These are phyloP conservation scores for Plusia festucae DNA, from an alignment of 2,888 invertebrate genomes.

Conservation along the genomic window DNA sequence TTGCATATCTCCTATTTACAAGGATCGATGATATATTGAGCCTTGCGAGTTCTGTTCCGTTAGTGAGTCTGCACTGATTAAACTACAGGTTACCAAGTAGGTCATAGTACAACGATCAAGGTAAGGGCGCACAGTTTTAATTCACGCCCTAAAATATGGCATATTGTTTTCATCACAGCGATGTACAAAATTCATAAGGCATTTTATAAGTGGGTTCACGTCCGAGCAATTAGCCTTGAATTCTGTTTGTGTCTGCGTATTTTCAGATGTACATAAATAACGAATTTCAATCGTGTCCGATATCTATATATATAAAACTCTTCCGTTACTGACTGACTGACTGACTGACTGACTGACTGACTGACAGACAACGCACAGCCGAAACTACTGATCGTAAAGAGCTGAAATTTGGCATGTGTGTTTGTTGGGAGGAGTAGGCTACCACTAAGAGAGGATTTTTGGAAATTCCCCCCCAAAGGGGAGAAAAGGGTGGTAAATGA, in stretches of 20 bases:
- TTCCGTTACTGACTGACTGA: no score
- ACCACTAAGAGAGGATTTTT: no score
- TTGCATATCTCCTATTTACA: not conserved
- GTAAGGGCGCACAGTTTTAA: slow-evolving; percentile 15
- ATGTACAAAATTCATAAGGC: slow-evolving; percentile 14
- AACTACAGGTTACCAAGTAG: slow-evolving; percentile 30
- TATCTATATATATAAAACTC: no score
- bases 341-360: no score
- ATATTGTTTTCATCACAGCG: slow-evolving; percentile 22
- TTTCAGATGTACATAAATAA: slow-evolving; percentile 55
- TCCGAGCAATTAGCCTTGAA: slow-evolving; percentile 70
- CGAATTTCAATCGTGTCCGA: slow-evolving; percentile 1
- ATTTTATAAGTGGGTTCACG: slow-evolving; percentile 59
- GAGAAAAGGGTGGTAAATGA: no score
- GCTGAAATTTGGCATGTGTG: no score
- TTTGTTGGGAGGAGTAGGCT: no score
- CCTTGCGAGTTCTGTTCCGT: slow-evolving; percentile 22
- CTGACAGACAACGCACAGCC: no score
- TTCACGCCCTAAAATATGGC: slow-evolving; percentile 18
- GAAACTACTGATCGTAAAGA: no score
- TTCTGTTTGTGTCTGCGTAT: slow-evolving; percentile 56
- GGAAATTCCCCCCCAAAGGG: no score
- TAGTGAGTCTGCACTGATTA: slow-evolving; percentile 21
- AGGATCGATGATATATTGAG: slow-evolving; percentile 14
- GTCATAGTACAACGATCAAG: slow-evolving; percentile 32